Base-by-base conservation (phyloP, 2,888 invertebrate species). In the Nowickia ferox region DNA sequence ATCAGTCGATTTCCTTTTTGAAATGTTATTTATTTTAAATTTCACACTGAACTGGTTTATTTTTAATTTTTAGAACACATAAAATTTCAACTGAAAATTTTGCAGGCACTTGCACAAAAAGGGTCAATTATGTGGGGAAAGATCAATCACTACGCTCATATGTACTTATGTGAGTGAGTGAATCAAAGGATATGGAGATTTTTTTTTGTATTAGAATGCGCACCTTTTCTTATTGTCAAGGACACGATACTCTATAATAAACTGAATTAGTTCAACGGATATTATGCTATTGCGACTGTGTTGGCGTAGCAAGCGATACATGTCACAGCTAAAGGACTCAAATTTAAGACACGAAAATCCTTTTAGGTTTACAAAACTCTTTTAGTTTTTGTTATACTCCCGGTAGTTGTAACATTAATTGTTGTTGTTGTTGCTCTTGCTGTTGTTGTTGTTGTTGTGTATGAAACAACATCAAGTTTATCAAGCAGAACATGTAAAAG, bases 231-330 rank as follows among this genome's bases (percentile, higher is more conserved):
- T 91, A 88, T 90, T 90, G 89, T 92, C 91, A 90, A 90, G 88
- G 86, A 92, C 92, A 84, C 92, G 91, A 88, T 91, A 92, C 90
- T 93, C 91, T 89, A 93, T 92, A 89, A 93, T 92, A 87, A 93
- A 93, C 90, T 93, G 93, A 88, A 93, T 91, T 69, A 93, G 89
- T 82, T 93, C 92, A 68, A 93, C 91, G 79, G 92, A 92, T 88
- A 93, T 92, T 87, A 93, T 88, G 89, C 92, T 92, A 88, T 92
- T 91, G 83, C 91, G 90, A 86, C 90, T 91, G 51, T 78, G 84
- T 87, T 91, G 90, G 87, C 91, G 92, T 89, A 66, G 8, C 87
- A 89, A 87, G 87, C 90, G 91, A 89, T 90, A 92, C 92, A 92
- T 92, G 87, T 88, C 90, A 69, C 63, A 38, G 38, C 55, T 22